These are phyloP conservation scores for Teinopalpus imperialis DNA, from an alignment of 2,888 invertebrate species.

Conservation along the genomic window DNA sequence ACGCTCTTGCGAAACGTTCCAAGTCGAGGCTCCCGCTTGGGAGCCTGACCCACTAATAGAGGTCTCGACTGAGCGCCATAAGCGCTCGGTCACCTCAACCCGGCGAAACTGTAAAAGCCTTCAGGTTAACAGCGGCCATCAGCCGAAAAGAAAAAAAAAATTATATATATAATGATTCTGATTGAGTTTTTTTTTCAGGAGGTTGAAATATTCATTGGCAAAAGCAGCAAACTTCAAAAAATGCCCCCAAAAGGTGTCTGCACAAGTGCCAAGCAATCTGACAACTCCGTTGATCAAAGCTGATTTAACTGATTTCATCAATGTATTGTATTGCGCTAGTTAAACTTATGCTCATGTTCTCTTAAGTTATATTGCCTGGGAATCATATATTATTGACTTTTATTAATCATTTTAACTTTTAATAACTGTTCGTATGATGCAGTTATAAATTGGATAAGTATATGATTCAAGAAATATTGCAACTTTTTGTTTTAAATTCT, in stretches of 20 bases:
- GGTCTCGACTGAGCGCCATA: too few relatives aligned
- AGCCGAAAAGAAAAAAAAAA: too few relatives aligned
- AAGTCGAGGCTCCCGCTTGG: too few relatives aligned
- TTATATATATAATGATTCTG: too few relatives aligned
- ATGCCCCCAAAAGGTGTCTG: conserved; percentile 58
- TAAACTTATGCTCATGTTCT: neutral
- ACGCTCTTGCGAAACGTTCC: too few relatives aligned
- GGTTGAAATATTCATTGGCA: conserved; percentile 74
- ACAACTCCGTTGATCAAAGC: conserved; percentile 48
- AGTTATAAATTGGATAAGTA: neutral
- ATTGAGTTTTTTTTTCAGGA: conserved; percentile 61
- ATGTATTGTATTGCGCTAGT: conserved; percentile 5
- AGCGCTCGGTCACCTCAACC: too few relatives aligned
- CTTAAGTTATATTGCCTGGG: conserved; percentile 21
- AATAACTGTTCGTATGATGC: neutral
- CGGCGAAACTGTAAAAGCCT: too few relatives aligned
- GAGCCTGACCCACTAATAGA: too few relatives aligned
- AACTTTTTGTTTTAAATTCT: too few relatives aligned
- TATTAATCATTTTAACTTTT: neutral
- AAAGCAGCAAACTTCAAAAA: conserved; percentile 50
- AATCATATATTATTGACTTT: neutral
- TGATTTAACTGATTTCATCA: conserved; percentile 42
- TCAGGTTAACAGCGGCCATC: too few relatives aligned
- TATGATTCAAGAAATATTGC: too few relatives aligned
- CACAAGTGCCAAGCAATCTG: conserved; percentile 37